Conservation (phyloP, 2,888 invertebrate species). For the Phorcus lineatus region DNA sequence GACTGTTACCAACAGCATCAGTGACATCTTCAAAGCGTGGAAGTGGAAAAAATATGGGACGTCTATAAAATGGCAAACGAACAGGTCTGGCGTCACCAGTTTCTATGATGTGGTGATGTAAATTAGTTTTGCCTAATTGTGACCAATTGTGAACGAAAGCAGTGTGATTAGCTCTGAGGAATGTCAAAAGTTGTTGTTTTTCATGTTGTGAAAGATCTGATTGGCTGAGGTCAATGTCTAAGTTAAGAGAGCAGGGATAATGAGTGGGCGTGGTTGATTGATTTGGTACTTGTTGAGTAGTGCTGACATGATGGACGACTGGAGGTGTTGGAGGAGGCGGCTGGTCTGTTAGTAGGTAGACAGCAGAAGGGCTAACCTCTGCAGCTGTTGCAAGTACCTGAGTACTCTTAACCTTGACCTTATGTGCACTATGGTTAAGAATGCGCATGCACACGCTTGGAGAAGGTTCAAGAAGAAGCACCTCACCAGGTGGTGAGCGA, state of each 20-base stretch:
- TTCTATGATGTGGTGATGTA: not conserved
- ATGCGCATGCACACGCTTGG: too few species aligned
- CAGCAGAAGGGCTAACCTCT: not conserved
- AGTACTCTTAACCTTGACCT: too few species aligned
- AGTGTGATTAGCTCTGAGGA: conserved; percentile 4
- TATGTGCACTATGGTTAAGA: too few species aligned
- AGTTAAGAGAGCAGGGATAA: not conserved
- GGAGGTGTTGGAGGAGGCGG: not conserved
- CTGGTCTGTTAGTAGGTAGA: not conserved
- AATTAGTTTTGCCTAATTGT: not conserved
- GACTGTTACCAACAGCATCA: conserved; percentile 26
- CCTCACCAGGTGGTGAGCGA: too few species aligned
- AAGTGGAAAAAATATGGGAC: conserved; percentile 22
- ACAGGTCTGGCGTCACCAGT: not conserved
- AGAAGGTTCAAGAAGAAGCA: too few species aligned
- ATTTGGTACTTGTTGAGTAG: too few species aligned
- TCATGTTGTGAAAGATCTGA: not conserved
- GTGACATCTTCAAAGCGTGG: conserved; percentile 32
- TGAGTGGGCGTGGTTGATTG: not conserved
- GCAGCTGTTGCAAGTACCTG: not conserved
- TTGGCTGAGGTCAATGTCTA: conserved; percentile 2
- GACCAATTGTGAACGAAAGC: conserved; percentile 25
- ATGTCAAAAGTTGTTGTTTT: not conserved
- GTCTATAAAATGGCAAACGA: not conserved
- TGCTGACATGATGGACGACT: not conserved